These are phyloP conservation scores for Bombus breviceps DNA, from an alignment of 1,140 invertebrate genomes.

Conservation along the genomic window DNA sequence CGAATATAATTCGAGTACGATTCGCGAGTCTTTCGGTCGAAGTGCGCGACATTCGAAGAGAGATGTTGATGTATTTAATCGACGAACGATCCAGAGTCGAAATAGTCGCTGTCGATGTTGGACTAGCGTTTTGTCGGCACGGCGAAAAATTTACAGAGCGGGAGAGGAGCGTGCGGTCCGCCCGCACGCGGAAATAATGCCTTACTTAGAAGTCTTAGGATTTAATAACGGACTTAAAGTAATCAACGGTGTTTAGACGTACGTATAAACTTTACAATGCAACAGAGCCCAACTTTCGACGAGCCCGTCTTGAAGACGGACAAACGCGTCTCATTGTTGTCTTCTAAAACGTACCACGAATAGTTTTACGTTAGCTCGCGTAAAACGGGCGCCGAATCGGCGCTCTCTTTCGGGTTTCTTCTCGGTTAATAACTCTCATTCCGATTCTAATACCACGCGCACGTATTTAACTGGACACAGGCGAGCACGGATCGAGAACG, in stretches of 20 bases:
- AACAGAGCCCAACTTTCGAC: slow-evolving; percentile 72
- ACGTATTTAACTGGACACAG: slow-evolving; percentile 48
- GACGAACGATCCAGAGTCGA: slow-evolving; percentile 15
- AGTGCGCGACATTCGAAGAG: slow-evolving; percentile 68
- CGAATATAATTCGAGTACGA: neutral
- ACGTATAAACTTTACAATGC: slow-evolving; percentile 77
- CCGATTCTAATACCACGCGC: slow-evolving; percentile 47
- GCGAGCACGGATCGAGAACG: slow-evolving; percentile 32
- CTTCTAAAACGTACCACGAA: slow-evolving; percentile 18
- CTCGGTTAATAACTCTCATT: slow-evolving; percentile 15
- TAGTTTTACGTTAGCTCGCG: neutral
- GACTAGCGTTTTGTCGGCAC: slow-evolving; percentile 37
- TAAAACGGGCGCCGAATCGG: slow-evolving; percentile 7
- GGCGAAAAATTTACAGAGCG: slow-evolving; percentile 54
- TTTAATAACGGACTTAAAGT: slow-evolving; percentile 75
- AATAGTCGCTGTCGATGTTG: slow-evolving; percentile 1
- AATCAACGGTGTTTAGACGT: slow-evolving; percentile 74
- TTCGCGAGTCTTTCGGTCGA: neutral
- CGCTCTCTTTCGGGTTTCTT: slow-evolving; percentile 16
- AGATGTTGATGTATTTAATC: slow-evolving; percentile 19
- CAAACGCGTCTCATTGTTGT: neutral
- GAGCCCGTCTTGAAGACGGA: slow-evolving; percentile 23
- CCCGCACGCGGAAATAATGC: slow-evolving; percentile 45
- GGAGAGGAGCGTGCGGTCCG: slow-evolving; percentile 27
- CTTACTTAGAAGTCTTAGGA: slow-evolving; percentile 70